Evolutionary conservation across 2,113 vertebrate species (phyloP).

Genomic region (Xenopus borealis): DNA sequence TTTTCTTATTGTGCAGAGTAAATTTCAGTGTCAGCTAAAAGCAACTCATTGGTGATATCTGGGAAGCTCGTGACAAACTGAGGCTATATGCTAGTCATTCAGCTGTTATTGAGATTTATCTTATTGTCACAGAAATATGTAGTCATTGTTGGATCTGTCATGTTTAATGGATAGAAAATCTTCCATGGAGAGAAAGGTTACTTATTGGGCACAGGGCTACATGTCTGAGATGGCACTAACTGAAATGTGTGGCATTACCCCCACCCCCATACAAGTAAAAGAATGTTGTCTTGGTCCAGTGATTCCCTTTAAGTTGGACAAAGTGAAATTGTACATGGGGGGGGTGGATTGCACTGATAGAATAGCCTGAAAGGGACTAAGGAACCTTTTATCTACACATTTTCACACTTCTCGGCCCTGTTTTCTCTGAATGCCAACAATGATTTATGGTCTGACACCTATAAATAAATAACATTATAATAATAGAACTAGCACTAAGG

Average conservation of each 20-base stretch:
- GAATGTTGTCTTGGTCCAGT: constrained; percentile 7
- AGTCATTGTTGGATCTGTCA: constrained; percentile 20
- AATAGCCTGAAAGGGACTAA: neutral
- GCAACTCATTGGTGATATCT: constrained; percentile 20
- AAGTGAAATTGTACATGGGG: neutral
- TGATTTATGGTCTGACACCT: neutral
- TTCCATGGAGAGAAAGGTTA: constrained; percentile 6
- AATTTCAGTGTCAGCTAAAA: constrained; percentile 17
- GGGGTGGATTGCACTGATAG: neutral
- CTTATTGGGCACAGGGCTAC: constrained; percentile 2
- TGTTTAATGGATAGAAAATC: constrained; percentile 14
- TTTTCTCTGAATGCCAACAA: neutral
- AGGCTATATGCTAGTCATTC: constrained; percentile 18
- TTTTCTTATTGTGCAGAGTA: constrained; percentile 18
- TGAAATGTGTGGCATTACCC: neutral
- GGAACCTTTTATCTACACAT: neutral
- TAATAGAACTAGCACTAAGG: neutral
- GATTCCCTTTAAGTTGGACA: constrained; percentile 8
- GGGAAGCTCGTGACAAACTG: constrained; percentile 5
- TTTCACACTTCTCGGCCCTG: neutral
- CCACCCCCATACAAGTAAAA: neutral
- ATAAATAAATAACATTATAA: neutral
- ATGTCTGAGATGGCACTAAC: constrained; percentile 12
- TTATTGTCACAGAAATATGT: constrained; percentile 32
- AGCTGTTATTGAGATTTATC: constrained; percentile 30